Percentiles rank a stretch among this genome's conserved stretches.
These are phyloP conservation scores for Limnephilus auricula DNA, from an alignment of 2,888 invertebrate species.

Conservation along the genomic window DNA sequence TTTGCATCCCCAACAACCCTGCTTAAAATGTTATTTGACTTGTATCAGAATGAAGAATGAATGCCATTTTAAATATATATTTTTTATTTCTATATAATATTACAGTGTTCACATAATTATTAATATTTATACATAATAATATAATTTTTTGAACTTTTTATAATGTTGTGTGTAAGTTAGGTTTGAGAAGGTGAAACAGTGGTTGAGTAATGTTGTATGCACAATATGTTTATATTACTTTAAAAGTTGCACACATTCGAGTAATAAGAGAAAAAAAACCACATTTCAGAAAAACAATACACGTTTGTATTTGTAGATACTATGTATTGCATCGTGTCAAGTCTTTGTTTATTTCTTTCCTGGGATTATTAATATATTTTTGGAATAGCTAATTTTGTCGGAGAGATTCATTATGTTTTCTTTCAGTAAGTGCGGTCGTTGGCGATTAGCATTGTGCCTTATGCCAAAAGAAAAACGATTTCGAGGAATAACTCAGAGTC, in stretches of 20 bases:
- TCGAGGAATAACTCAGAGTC: background rate
- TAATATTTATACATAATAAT: no score
- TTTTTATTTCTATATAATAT: no score
- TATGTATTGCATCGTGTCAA: background rate
- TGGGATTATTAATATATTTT: background rate
- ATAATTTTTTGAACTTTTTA: no score
- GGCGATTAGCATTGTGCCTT: background rate
- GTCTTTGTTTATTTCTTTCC: background rate
- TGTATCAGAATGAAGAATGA: background rate
- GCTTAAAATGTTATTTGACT: background rate
- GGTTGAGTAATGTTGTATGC: no score
- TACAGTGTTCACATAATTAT: no score
- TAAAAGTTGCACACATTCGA: no score
- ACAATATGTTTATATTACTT: no score
- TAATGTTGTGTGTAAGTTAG: no score
- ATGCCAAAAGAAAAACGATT: background rate
- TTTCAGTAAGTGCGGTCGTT: background rate
- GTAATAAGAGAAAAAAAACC: no score
- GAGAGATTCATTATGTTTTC: background rate
- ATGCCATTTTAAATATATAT: no score
- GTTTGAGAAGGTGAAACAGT: no score
- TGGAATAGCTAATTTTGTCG: background rate
- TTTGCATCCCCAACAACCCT: no score
- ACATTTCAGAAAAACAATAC: background rate
- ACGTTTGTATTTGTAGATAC: background rate